Evolutionary conservation across 2,797 vertebrate species (phyloP).

Genomic region (Ctenopoma multispine): DNA sequence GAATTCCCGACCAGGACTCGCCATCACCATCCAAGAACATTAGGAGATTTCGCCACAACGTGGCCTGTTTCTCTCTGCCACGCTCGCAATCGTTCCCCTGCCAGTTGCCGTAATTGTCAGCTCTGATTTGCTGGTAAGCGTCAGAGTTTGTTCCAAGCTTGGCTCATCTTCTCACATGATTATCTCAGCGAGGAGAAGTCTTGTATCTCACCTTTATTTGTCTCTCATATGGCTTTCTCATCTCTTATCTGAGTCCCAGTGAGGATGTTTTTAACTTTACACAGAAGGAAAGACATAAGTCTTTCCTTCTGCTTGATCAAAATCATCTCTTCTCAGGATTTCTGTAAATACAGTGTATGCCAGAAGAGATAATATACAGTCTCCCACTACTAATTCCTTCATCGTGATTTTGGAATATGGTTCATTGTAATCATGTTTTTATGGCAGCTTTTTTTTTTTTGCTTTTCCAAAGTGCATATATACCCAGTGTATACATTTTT

Average conservation of each 20-base stretch:
- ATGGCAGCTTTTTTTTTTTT: conserved; percentile 12
- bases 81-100: conserved; percentile 63
- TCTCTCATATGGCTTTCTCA: conserved; percentile 54
- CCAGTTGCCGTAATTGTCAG: conserved; percentile 62
- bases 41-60: conserved; percentile 68
- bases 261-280: conserved; percentile 49
- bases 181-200: conserved; percentile 63
- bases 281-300: too few species aligned
- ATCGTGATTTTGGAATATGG: conserved; percentile 30
- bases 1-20: conserved; percentile 55
- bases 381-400: conserved; percentile 28
- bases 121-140: conserved; percentile 63
- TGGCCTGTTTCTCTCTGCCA: conserved; percentile 45
- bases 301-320: conserved; percentile 56
- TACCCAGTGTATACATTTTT: conserved; percentile 2
- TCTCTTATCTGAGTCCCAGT: conserved; percentile 51
- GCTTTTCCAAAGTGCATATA: not conserved
- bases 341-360: conserved; percentile 44
- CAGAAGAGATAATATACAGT: conserved; percentile 44
- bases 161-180: conserved; percentile 70
- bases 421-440: conserved; percentile 23
- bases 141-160: conserved; percentile 52
- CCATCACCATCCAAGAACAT: conserved; percentile 73
- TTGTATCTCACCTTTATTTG: conserved; percentile 74
- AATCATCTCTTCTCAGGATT: conserved; percentile 52